Conservation (phyloP, 2,797 vertebrate species). For the Gila robusta region DNA sequence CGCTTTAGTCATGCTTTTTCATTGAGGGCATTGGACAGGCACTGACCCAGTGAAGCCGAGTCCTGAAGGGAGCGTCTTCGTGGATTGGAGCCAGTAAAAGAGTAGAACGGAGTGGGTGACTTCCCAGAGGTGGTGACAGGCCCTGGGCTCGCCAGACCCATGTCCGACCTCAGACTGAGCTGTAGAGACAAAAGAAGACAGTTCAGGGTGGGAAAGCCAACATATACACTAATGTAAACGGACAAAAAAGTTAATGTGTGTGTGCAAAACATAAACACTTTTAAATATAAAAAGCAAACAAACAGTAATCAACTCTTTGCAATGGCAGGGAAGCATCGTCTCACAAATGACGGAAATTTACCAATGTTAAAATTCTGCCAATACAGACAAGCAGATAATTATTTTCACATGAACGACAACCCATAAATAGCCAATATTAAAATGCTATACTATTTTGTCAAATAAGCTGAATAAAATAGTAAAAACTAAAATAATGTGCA, state of each 20-base stretch:
- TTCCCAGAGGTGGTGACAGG: constrained; percentile 87
- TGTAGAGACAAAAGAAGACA: constrained; percentile 69
- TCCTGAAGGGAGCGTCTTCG: constrained; percentile 91
- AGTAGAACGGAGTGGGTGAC: constrained; percentile 86
- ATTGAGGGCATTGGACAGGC: constrained; percentile 1
- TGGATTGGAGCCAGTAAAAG: constrained; percentile 88
- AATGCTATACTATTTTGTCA: neutral
- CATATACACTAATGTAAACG: neutral
- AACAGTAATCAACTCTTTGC: neutral
- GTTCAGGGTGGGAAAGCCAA: neutral
- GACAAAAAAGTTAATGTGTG: neutral
- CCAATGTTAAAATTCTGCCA: neutral
- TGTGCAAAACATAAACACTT: neutral
- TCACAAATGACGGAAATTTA: neutral
- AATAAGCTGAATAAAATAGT: neutral
- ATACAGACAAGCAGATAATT: neutral
- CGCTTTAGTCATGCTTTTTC: neutral
- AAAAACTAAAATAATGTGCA: neutral
- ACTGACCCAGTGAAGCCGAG: constrained; percentile 86
- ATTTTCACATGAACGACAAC: neutral
- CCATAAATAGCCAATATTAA: neutral
- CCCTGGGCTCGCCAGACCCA: constrained; percentile 84
- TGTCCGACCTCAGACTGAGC: constrained; percentile 86
- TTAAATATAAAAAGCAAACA: neutral
- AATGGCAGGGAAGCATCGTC: too few species aligned